Base-by-base conservation (phyloP, 2,888 invertebrate genomes). In the Clostera curtula region DNA sequence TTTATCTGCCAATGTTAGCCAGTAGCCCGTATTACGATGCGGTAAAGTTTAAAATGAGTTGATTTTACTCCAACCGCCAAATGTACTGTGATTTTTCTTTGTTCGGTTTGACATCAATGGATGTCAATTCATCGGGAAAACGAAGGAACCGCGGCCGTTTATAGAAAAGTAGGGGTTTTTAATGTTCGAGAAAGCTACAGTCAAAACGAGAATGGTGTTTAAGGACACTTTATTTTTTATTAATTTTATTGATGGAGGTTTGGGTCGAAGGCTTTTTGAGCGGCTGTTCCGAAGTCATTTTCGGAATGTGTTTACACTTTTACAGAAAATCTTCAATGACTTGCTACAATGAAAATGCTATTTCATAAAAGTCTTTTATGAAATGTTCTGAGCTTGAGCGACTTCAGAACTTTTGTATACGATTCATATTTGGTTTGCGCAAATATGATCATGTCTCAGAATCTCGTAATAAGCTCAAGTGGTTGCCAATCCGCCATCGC, bases 71-170 rank as follows among this genome's bases (percentile, higher is more conserved):
- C 38, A 48, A 34, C 39, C 29, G 28, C 33, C 40, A 59, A 66
- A 63, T 58, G 54, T 57, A 54, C 58, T 54, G 51, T 56, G 55
- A 57, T 57, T 59, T 58, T 44, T 51, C 56, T 58, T 56, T 71
- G 69, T 69, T 61, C 58, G 47, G 30, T 27, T 33, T 50, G 65
- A 66, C 57, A 51, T 63, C 62, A 58, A 67, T 67, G 45, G 66
- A 67, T 65, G 67, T 67, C 68, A 68, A 65, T 70, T 66, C 59
- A 64, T 57, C 50, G 56, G 52, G 56, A 62, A 60, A 61, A 55
- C 45, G 49, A 49, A 60, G 59, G 52, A 62, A 66, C 61, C 56
- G 62, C 56, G 43, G 55, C 43, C 56, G 40, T 58, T 64, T 62
- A 58, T 60, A 43, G 49, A 43, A 54, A 52, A 56, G 52, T 50